These are phyloP conservation scores for Nudaria mundana DNA, from an alignment of 2,888 invertebrate genomes.

Conservation along the genomic window DNA sequence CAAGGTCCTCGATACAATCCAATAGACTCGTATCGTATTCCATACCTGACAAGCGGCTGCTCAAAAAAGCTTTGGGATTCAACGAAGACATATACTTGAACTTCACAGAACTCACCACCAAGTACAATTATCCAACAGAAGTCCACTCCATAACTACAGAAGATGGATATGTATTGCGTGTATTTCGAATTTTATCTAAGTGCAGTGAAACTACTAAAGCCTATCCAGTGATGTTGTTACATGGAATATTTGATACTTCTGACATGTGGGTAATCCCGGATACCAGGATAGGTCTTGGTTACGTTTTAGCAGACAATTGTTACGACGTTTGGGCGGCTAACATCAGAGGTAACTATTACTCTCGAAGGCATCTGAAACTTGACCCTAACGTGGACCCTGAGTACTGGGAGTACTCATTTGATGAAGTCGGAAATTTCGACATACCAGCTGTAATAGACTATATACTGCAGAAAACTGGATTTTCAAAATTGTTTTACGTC, in stretches of 20 bases:
- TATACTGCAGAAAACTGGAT: conserved; percentile 62
- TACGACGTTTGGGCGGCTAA: conserved; percentile 74
- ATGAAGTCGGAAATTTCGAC: conserved; percentile 87
- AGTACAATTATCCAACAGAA: conserved; percentile 50
- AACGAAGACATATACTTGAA: conserved; percentile 62
- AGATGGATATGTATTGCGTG: conserved; percentile 57
- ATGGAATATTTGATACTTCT: conserved; percentile 53
- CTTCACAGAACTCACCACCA: conserved; percentile 54
- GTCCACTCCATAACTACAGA: conserved; percentile 50
- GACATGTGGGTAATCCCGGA: conserved; percentile 58
- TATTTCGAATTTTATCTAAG: conserved; percentile 52
- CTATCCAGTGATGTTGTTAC: conserved; percentile 53
- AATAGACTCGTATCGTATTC: conserved; percentile 45
- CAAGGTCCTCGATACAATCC: conserved; percentile 16
- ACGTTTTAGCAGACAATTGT: conserved; percentile 71
- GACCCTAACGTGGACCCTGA: conserved; percentile 54
- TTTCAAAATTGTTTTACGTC: conserved; percentile 81
- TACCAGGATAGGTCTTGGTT: conserved; percentile 44
- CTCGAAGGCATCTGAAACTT: conserved; percentile 74
- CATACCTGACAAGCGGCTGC: conserved; percentile 46
- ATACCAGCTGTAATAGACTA: conserved; percentile 82
- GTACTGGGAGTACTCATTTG: conserved; percentile 83
- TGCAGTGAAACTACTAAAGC: conserved; percentile 35
- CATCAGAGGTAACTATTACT: conserved; percentile 83
- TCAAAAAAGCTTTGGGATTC: conserved; percentile 55